Conservation (phyloP, 2,888 invertebrate genomes). For the Anorthoa munda region DNA sequence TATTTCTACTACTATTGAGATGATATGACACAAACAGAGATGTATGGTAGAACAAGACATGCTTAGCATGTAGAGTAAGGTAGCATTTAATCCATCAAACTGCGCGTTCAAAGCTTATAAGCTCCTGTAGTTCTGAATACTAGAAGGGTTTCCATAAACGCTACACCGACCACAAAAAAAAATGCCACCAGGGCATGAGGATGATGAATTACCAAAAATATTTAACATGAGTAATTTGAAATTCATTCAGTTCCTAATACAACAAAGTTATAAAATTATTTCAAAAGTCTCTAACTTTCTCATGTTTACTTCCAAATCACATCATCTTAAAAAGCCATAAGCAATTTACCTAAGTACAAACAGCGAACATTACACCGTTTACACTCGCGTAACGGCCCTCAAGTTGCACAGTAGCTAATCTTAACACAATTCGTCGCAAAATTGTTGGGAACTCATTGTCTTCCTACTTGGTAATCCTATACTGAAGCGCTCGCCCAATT, state of each 20-base stretch:
- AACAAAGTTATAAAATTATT: neutral
- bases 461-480: constrained; percentile 81
- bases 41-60: too few relatives aligned
- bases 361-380: constrained; percentile 17
- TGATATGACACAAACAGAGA: too few relatives aligned
- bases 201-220: neutral
- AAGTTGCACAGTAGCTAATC: constrained; percentile 39
- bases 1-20: too few relatives aligned
- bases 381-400: constrained; percentile 27
- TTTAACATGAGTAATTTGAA: neutral
- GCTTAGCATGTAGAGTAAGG: too few relatives aligned
- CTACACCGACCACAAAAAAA: neutral
- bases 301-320: constrained; percentile 6
- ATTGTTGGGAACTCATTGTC: constrained; percentile 67
- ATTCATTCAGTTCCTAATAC: neutral
- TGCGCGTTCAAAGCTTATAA: too few relatives aligned
- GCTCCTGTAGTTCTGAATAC: too few relatives aligned
- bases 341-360: constrained; percentile 36
- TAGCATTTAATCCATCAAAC: too few relatives aligned
- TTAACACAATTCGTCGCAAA: constrained; percentile 41
- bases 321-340: constrained; percentile 34
- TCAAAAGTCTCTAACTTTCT: neutral
- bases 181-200: neutral
- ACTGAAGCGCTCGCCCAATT: constrained; percentile 82
- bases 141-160: too few relatives aligned